A percentile compares a stretch with the other conserved stretches of the same genome.
Conservation (phyloP, 2,113 vertebrate genomes). For the crab-eating macaque (Macaca fascicularis) region T2T-MFA8v1.1 NC_088378.1:49720501-49721000, state of each 20-base stretch:
- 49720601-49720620: not conserved
- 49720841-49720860: not conserved
- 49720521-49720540: not conserved
- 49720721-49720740: not conserved
- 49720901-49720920: not conserved
- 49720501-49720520: not conserved
- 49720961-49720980: not conserved
- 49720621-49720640: not conserved
- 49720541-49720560: not conserved
- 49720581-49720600: not conserved
- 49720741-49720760: conserved; percentile 2
- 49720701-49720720: not conserved
- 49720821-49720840: not conserved
- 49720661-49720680: not conserved
- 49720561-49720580: not conserved
- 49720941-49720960: not conserved
- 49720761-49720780: not conserved
- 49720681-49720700: not conserved
- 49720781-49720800: not conserved
- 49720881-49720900: not conserved
- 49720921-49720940: conserved; percentile 7
- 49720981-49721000: not conserved
- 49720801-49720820: not conserved
- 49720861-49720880: not conserved
- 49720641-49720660: not conserved